A percentile compares a stretch with the other conserved stretches of the same genome.
Evolutionary conservation across 2,797 vertebrate species (phyloP).

Genomic region (Pangasius mekongensis): DNA sequence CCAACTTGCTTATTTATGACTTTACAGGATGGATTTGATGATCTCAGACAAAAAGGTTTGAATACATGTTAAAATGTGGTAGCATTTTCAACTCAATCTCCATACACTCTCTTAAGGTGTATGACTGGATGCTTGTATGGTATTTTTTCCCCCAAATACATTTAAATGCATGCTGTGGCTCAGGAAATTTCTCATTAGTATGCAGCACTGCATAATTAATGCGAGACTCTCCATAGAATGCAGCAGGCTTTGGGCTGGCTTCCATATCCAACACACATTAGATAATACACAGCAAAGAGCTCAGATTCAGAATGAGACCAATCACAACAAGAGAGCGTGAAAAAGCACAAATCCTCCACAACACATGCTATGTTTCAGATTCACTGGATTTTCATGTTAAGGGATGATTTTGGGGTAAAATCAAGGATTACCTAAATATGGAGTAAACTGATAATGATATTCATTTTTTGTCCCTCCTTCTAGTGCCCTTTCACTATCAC

Average conservation of each 20-base stretch:
- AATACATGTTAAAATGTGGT: not conserved
- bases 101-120: not conserved
- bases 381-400: not conserved
- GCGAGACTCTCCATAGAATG: slow-evolving; percentile 31
- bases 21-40: not conserved
- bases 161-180: slow-evolving; percentile 15
- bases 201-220: slow-evolving; percentile 36
- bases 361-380: not conserved
- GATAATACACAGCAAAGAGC: slow-evolving; percentile 17
- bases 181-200: slow-evolving; percentile 36
- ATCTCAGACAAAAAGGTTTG: not conserved
- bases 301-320: slow-evolving; percentile 18
- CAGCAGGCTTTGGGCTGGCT: slow-evolving; percentile 21
- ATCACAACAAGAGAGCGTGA: slow-evolving; percentile 24
- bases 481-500: not conserved
- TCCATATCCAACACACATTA: slow-evolving; percentile 15
- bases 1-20: not conserved
- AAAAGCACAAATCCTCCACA: slow-evolving; percentile 10
- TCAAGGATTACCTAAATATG: slow-evolving; percentile 1
- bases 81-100: not conserved
- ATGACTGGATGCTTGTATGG: too few species aligned
- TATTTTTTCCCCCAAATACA: not conserved
- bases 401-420: not conserved
- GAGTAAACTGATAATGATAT: not conserved
- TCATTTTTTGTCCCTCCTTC: not conserved